Evolutionary conservation across 2,797 vertebrate genomes (phyloP), one percentile per base, ranked within the genome.

Genomic region (Carcharodon carcharias): DNA sequence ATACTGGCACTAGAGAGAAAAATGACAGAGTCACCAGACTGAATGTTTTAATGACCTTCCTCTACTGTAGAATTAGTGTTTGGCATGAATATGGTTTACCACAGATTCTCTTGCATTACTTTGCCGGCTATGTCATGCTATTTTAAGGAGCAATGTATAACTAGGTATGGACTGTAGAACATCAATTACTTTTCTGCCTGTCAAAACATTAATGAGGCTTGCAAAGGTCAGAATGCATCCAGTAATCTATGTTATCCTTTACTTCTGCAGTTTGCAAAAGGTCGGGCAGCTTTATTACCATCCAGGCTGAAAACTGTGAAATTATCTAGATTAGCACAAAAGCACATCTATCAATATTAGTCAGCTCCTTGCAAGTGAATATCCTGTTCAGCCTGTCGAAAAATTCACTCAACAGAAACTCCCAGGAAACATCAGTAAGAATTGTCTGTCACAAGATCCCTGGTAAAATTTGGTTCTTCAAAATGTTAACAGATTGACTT

Each of bases 201-300:
- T 45, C 91, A 93, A 45, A 67, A 45, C n/a, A 26, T 93, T 65
- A 93, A 67, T 26, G n/a, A 93, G 63, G 91, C 61, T 93, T 93
- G 82, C 91, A 93, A 67, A 93, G 91, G 91, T 93, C 91, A 93
- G 4, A 93, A 93, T 93, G n/a, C 21, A 14, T 93, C 61, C 91
- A 45, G 45, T 67, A 93, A 93, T 40, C 63, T 93, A 65, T 65
- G 91, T 40, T 93, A 45, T 67, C n/a, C 63, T 93, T 58, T 35
- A 91, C 54, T 91, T 93, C 63, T 40, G n/a, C 63, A 18, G n/a
- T 40, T n/a, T 93, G 91, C 18, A 45, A 93, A 93, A 93, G 61
- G 91, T 93, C 61, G 1, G 18, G 61, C 91, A 4, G 61, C 21
- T 93, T 67, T 26, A 67, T n/a, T 67, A 67, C 61, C 91, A 65